phyloP scores from a whole-genome alignment of 2,888 invertebrate species.

The Bombyx huttoni region DNA sequence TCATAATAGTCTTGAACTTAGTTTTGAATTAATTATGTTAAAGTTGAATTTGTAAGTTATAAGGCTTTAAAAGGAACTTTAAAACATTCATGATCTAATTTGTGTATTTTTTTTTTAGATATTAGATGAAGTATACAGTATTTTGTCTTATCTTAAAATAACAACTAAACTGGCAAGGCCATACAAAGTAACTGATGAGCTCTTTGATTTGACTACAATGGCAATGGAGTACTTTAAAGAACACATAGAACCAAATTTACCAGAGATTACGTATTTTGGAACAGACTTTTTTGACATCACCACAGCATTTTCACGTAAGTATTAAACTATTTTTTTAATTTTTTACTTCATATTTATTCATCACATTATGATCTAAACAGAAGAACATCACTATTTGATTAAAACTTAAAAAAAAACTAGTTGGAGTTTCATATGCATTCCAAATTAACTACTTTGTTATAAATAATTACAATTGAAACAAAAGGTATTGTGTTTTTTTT shows the following conservation, averaged over 20 bases:
- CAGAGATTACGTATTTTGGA: constrained; percentile 90
- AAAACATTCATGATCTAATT: not conserved
- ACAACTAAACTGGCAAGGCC: constrained; percentile 88
- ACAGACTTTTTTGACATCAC: constrained; percentile 87
- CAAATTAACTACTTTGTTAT: too few species aligned
- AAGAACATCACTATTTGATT: too few species aligned
- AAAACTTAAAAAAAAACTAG: too few species aligned
- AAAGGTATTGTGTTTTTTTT: too few species aligned
- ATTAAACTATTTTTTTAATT: not conserved
- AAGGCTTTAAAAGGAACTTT: too few species aligned
- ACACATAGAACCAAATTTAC: constrained; percentile 89
- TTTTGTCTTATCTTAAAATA: constrained; percentile 85
- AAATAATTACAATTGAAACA: too few species aligned
- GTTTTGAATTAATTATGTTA: too few species aligned
- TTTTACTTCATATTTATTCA: not conserved
- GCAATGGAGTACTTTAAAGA: constrained; percentile 98
- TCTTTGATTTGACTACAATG: constrained; percentile 96
- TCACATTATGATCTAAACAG: too few species aligned
- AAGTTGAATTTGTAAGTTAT: too few species aligned
- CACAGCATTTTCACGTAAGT: constrained; percentile 78
- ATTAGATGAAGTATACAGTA: constrained; percentile 91
- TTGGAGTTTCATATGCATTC: too few species aligned
- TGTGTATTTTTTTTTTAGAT: constrained; percentile 72
- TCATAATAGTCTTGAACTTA: too few species aligned
- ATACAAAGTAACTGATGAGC: constrained; percentile 93